These are phyloP conservation scores for Campylomormyrus tamandua DNA, from an alignment of 2,113 vertebrate species.

Conservation along the genomic window DNA sequence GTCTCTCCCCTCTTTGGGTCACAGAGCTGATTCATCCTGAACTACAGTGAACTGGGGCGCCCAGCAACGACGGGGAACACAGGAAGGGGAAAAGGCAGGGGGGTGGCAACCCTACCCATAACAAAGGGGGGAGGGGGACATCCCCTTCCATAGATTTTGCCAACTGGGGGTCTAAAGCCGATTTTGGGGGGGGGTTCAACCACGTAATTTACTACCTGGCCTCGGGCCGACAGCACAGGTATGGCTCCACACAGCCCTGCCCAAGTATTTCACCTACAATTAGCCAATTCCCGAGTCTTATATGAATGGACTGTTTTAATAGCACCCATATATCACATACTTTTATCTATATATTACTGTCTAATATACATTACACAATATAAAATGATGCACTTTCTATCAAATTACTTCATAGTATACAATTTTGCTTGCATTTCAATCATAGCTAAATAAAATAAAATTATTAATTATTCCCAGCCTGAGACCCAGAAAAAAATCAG, in stretches of 20 bases:
- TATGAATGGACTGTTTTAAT: neutral
- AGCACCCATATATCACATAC: neutral
- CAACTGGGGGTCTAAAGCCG: neutral
- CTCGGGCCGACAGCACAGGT: neutral
- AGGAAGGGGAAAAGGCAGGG: neutral
- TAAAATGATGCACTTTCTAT: neutral
- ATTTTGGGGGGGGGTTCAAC: neutral
- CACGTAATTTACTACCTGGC: neutral
- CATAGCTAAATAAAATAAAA: neutral
- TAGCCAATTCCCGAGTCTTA: neutral
- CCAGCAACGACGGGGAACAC: neutral
- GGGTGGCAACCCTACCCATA: neutral
- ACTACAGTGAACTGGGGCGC: neutral
- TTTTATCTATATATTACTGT: neutral
- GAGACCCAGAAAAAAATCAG: conserved; percentile 35
- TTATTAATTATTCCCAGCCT: neutral
- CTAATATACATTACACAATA: neutral
- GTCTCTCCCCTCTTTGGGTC: neutral
- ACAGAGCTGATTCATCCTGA: neutral
- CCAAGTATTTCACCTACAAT: neutral
- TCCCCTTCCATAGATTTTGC: neutral
- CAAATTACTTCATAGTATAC: neutral
- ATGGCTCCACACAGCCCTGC: neutral
- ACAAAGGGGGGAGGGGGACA: neutral
- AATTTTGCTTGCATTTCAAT: neutral